These are phyloP conservation scores for Epicampocera succincta DNA, from an alignment of 2,888 invertebrate genomes.

Conservation along the genomic window DNA sequence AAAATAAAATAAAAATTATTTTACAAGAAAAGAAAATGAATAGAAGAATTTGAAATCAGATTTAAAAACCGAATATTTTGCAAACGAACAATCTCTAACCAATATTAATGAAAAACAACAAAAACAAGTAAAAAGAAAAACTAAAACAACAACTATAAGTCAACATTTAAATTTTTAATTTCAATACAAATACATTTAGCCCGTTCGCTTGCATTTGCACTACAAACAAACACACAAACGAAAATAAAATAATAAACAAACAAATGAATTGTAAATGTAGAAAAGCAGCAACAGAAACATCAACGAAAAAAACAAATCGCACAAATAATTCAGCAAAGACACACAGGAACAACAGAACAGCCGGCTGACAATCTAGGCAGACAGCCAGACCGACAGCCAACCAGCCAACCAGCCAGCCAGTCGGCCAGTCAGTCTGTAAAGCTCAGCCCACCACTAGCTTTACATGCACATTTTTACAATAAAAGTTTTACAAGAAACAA, in stretches of 20 bases:
- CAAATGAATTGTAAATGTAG: constrained; percentile 66
- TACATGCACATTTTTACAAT: constrained; percentile 60
- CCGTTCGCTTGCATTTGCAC: constrained; percentile 20
- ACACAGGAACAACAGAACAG: constrained; percentile 52
- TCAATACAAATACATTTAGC: constrained; percentile 21
- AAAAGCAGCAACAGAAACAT: constrained; percentile 39
- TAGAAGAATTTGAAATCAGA: constrained; percentile 58
- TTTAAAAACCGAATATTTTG: constrained; percentile 57
- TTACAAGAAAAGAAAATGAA: constrained; percentile 60
- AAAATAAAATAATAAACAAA: constrained; percentile 63
- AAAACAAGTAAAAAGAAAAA: too few relatives aligned
- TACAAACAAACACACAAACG: constrained; percentile 30
- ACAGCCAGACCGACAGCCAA: constrained; percentile 27
- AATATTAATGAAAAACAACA: constrained; percentile 35
- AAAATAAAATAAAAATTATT: constrained; percentile 26
- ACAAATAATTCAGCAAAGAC: constrained; percentile 31
- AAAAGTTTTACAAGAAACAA: constrained; percentile 11
- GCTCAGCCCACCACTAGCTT: constrained; percentile 58
- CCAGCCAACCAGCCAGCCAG: constrained; percentile 12
- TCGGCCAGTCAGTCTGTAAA: constrained; percentile 47
- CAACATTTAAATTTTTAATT: constrained; percentile 54
- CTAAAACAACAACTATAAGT: constrained; percentile 40
- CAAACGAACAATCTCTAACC: constrained; percentile 28
- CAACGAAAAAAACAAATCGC: constrained; percentile 8
- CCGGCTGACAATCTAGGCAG: background rate